Conservation (phyloP, 2,113 vertebrate genomes). For the Picathartes gymnocephalus region DNA sequence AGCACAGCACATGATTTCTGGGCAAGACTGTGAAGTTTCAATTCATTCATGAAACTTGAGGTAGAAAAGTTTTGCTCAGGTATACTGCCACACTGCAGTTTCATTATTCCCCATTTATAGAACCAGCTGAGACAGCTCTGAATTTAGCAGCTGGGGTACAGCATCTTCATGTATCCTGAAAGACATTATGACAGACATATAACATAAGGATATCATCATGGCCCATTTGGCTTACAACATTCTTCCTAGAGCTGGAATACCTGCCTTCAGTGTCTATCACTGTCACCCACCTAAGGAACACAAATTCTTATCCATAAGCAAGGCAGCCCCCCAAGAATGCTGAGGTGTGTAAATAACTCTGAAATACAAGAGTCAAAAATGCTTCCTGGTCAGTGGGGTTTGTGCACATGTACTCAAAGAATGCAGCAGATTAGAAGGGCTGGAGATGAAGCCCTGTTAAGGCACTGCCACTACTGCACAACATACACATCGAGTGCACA, state of each 20-base stretch:
- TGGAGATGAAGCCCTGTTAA: background rate
- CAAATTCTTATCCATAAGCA: background rate
- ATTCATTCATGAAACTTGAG: background rate
- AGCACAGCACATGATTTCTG: background rate
- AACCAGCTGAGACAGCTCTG: background rate
- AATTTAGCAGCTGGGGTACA: background rate
- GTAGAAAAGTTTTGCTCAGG: background rate
- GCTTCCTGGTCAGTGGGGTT: accelerated
- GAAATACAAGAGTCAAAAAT: background rate
- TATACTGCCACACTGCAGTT: background rate
- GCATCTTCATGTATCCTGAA: background rate
- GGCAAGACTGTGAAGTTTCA: background rate
- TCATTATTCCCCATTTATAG: background rate
- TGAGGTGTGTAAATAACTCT: background rate
- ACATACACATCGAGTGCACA: background rate
- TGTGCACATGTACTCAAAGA: background rate
- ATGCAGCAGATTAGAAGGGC: background rate
- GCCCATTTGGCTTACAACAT: background rate
- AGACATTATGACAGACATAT: background rate
- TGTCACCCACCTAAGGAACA: background rate
- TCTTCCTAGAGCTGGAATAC: background rate
- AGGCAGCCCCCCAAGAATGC: background rate
- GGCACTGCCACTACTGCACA: background rate
- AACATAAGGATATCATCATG: background rate
- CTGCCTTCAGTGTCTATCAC: background rate